Percentiles rank a stretch among this genome's conserved stretches.
Evolutionary conservation across 2,797 vertebrate species (phyloP).

Genomic region (Xenentodon cancila): DNA sequence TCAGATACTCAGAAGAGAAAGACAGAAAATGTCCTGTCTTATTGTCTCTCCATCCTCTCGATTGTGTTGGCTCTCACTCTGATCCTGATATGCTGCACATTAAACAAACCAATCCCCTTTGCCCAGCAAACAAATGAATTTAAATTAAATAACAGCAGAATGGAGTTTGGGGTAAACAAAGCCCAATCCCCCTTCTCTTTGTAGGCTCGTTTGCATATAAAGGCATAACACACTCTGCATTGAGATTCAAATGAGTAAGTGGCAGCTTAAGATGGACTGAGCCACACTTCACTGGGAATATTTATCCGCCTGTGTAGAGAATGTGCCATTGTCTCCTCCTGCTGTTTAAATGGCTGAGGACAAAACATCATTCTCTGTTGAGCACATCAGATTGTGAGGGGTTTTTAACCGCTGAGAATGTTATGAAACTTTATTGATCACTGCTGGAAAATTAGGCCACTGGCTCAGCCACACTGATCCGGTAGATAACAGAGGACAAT

Average conservation of each 20-base stretch:
- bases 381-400: constrained; percentile 2
- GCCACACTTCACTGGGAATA: constrained; percentile 69
- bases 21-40: constrained; percentile 56
- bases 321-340: constrained; percentile 38
- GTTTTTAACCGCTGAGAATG: constrained; percentile 20
- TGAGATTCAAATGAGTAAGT: constrained; percentile 77
- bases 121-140: constrained; percentile 45
- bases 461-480: constrained; percentile 11
- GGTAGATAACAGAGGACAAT: constrained; percentile 29
- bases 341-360: constrained; percentile 24
- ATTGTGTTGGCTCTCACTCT: constrained; percentile 41
- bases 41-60: constrained; percentile 61
- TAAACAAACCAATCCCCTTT: constrained; percentile 49
- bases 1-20: constrained; percentile 51
- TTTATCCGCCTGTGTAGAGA: constrained; percentile 54
- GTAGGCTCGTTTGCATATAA: constrained; percentile 57
- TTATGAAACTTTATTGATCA: constrained; percentile 61
- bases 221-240: constrained; percentile 68
- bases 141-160: constrained; percentile 55
- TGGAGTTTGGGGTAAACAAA: constrained; percentile 63
- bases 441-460: constrained; percentile 48
- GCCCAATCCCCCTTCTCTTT: constrained; percentile 38
- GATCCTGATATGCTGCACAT: constrained; percentile 57
- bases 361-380: constrained; percentile 6
- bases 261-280: constrained; percentile 56